These are phyloP conservation scores for Halichondria panicea DNA, from an alignment of 37 sponge, comb jelly and placozoan species.

Conservation along the genomic window DNA sequence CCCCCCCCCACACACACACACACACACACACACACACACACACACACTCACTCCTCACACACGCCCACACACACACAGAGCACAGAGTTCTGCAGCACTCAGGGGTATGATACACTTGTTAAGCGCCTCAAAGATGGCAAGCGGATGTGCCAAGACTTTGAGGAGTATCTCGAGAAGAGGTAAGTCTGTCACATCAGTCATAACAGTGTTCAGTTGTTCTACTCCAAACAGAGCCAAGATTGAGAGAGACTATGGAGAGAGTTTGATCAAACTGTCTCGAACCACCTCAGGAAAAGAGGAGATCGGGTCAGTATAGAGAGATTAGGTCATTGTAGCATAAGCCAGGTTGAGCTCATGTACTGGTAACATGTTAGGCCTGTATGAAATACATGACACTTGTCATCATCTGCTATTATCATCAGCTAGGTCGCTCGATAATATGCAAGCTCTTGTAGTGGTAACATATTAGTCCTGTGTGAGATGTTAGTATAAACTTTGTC, in stretches of 20 bases:
- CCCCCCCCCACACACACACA: too few relatives aligned
- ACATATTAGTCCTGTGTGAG: background rate
- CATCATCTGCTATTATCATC: too few relatives aligned
- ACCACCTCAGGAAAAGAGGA: conserved; percentile 76
- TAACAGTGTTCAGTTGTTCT: background rate
- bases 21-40: too few relatives aligned
- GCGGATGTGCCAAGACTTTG: conserved; percentile 79
- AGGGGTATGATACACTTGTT: conserved; percentile 74
- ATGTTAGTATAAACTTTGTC: background rate
- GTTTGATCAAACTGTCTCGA: conserved; percentile 59
- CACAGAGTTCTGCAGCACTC: conserved; percentile 73
- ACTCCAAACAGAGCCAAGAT: conserved; percentile 60
- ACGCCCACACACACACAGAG: too few relatives aligned
- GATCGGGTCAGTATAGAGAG: conserved; percentile 75
- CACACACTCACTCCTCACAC: too few relatives aligned
- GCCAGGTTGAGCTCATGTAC: too few relatives aligned
- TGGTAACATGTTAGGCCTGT: too few relatives aligned
- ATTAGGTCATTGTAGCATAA: too few relatives aligned
- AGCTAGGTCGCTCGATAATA: background rate
- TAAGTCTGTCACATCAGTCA: conserved; percentile 3
- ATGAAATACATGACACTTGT: too few relatives aligned
- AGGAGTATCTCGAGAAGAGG: conserved; percentile 84
- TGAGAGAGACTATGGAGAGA: conserved; percentile 81
- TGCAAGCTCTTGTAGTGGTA: background rate
- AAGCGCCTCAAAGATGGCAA: conserved; percentile 90